Conservation (phyloP, 2,797 vertebrate species). For the Cirrhinus mrigala region DNA sequence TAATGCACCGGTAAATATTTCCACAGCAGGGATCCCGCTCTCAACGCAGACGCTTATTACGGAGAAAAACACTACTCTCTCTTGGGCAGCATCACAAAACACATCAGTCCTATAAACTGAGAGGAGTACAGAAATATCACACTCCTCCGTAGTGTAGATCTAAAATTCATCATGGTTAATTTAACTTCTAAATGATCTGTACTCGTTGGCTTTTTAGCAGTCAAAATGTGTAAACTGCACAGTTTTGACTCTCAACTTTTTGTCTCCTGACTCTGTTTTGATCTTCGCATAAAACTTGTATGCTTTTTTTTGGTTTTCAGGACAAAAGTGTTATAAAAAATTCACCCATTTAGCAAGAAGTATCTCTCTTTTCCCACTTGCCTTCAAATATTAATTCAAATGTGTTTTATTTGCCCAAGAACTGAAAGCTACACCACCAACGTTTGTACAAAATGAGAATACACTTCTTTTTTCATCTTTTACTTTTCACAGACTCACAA, state of each 20-base stretch:
- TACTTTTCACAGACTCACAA: background rate
- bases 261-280: background rate
- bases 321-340: background rate
- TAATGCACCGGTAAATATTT: conserved; percentile 57
- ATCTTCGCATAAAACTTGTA: background rate
- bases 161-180: background rate
- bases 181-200: conserved; percentile 17
- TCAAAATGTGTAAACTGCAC: background rate
- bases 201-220: background rate
- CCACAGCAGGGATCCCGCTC: conserved; percentile 51
- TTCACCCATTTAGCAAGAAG: background rate
- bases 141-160: conserved; percentile 20
- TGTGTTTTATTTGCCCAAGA: background rate
- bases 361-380: background rate
- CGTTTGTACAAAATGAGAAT: background rate
- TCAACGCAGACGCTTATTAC: conserved; percentile 41
- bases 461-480: background rate
- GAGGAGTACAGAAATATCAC: conserved; percentile 38
- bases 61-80: conserved; percentile 7
- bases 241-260: background rate
- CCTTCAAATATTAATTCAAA: background rate
- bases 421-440: background rate
- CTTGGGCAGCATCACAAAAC: conserved; percentile 24
- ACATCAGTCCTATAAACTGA: conserved; percentile 40
- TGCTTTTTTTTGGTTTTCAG: background rate